phyloP scores from a whole-genome alignment of 2,888 invertebrate species.

The Rhyacophila evoluta region DNA sequence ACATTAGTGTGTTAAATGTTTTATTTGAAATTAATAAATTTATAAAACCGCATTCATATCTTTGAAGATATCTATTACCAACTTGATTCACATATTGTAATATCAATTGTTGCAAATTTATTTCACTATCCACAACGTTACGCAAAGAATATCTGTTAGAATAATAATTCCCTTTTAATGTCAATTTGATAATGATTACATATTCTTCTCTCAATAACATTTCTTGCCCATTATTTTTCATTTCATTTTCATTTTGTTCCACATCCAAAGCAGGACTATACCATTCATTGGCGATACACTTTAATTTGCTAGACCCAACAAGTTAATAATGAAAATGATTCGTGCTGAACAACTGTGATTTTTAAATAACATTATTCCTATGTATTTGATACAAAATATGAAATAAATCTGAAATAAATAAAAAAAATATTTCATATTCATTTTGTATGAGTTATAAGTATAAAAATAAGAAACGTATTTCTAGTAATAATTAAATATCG shows the following conservation, averaged over 20 bases:
- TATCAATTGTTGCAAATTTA: too few relatives aligned
- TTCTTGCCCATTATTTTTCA: not conserved
- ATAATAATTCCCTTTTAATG: too few relatives aligned
- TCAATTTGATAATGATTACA: too few relatives aligned
- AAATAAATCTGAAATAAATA: not conserved
- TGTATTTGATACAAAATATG: not conserved
- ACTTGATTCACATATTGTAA: too few relatives aligned
- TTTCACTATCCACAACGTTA: too few relatives aligned
- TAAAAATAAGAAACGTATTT: slow-evolving; percentile 14
- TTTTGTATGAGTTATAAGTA: not conserved
- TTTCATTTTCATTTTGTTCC: not conserved
- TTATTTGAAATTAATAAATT: too few relatives aligned
- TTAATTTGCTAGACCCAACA: not conserved
- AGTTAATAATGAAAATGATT: not conserved
- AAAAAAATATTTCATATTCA: not conserved
- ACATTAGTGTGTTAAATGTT: too few relatives aligned
- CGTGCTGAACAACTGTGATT: not conserved
- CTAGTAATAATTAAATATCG: not conserved
- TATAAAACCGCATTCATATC: too few relatives aligned
- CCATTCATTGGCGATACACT: not conserved
- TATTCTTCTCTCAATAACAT: too few relatives aligned
- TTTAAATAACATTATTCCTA: not conserved
- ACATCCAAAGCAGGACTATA: not conserved
- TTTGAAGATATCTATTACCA: too few relatives aligned
- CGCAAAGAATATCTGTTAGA: too few relatives aligned